Conservation (phyloP, 2,113 vertebrate genomes). For the Ibidorhyncha struthersii region DNA sequence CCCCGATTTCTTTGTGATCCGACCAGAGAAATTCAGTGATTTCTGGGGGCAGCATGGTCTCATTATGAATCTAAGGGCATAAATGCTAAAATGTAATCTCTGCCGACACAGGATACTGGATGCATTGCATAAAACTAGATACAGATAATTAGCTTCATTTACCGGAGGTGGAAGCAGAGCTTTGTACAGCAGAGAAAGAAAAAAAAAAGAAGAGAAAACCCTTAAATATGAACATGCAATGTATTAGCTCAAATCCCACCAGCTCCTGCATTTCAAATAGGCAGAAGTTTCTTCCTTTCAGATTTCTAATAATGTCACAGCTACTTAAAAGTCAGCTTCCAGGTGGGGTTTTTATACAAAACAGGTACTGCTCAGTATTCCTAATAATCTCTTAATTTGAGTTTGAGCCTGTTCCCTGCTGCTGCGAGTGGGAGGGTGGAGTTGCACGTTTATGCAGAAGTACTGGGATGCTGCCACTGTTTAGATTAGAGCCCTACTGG, state of each 20-base stretch:
- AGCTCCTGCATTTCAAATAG: background rate
- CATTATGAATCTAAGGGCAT: background rate
- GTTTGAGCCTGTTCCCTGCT: background rate
- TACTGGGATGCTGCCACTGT: conserved; percentile 44
- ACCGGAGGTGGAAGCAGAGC: background rate
- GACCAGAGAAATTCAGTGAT: background rate
- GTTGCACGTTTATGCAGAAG: background rate
- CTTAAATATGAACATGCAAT: background rate
- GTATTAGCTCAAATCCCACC: background rate
- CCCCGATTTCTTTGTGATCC: background rate
- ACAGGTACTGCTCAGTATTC: background rate
- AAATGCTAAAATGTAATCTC: background rate
- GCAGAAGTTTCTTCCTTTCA: background rate
- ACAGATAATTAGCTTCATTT: background rate
- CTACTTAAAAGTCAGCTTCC: background rate
- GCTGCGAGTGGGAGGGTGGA: background rate
- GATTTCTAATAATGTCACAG: background rate
- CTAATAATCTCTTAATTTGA: background rate
- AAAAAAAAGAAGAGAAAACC: background rate
- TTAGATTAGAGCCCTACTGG: background rate
- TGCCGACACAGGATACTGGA: background rate
- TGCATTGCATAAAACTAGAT: background rate
- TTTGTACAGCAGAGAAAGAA: background rate
- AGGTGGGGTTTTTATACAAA: background rate
- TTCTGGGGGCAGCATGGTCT: background rate